Conservation (phyloP, 2,888 invertebrate genomes). For the Heliothis peltigera region DNA sequence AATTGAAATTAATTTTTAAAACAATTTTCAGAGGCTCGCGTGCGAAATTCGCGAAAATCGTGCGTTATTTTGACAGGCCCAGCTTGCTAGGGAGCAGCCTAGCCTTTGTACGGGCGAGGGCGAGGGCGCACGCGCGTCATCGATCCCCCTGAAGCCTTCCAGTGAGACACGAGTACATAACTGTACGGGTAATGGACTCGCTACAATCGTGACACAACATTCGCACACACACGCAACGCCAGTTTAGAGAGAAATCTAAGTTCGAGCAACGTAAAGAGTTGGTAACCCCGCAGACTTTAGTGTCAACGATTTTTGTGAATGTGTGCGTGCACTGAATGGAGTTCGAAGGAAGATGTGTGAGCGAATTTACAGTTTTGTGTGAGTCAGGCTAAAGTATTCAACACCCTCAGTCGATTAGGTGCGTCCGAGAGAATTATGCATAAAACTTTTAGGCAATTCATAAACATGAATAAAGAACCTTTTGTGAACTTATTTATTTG, state of each 20-base stretch:
- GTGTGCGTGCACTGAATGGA: conserved; percentile 24
- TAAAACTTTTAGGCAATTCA: conserved; percentile 9
- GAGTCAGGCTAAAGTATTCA: conserved; percentile 59
- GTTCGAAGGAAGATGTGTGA: neutral
- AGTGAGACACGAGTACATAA: conserved; percentile 54
- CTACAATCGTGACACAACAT: conserved; percentile 19
- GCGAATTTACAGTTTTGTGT: neutral
- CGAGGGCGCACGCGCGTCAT: conserved; percentile 81
- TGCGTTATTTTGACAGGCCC: conserved; percentile 85
- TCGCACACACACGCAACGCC: conserved; percentile 31
- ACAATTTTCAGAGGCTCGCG: conserved; percentile 60
- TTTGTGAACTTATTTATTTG: neutral
- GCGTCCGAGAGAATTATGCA: conserved; percentile 19
- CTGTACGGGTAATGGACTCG: conserved; percentile 25
- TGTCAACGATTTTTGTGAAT: neutral
- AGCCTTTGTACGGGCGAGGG: conserved; percentile 81
- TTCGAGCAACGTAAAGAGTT: neutral
- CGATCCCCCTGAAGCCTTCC: conserved; percentile 80
- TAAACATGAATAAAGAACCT: conserved; percentile 8
- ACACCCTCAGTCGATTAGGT: conserved; percentile 59
- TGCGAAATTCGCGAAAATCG: conserved; percentile 74
- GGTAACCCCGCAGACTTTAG: conserved; percentile 3
- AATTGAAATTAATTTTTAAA: conserved; percentile 33
- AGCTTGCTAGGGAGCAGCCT: conserved; percentile 76
- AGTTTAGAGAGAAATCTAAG: conserved; percentile 12